A percentile compares a stretch with the other conserved stretches of the same genome.
Evolutionary conservation across 2,797 vertebrate genomes (phyloP).

Genomic region (Clarias laeviceps): DNA sequence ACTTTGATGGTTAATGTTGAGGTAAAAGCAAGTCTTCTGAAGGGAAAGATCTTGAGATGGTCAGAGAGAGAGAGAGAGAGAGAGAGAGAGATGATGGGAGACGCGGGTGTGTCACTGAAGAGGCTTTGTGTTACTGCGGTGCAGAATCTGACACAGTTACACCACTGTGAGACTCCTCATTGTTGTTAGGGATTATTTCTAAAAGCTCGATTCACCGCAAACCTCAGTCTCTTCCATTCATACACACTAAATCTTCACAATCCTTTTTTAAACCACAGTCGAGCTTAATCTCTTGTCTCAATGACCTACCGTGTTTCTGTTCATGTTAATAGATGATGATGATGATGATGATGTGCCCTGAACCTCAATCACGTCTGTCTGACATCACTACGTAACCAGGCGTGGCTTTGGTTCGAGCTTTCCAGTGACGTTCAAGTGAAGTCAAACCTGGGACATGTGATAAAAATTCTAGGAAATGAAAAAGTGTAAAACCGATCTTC

Average conservation of each 20-base stretch:
- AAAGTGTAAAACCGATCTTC: too few relatives aligned
- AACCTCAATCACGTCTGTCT: neutral
- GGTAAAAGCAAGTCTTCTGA: neutral
- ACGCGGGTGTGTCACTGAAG: neutral
- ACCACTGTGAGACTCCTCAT: neutral
- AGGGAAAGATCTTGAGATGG: neutral
- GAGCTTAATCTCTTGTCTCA: neutral
- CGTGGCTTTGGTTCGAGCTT: neutral
- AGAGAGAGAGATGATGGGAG: neutral
- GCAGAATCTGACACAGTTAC: neutral
- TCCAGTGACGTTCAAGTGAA: too few relatives aligned
- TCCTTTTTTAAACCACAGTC: neutral
- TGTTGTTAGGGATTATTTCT: neutral
- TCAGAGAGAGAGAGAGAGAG: neutral
- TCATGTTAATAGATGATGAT: neutral
- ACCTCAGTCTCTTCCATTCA: neutral
- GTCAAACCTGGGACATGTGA: too few relatives aligned
- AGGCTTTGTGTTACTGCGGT: neutral
- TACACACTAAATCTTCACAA: neutral
- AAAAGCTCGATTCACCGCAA: neutral
- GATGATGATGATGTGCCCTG: neutral
- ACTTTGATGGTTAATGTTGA: neutral
- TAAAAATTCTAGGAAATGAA: too few relatives aligned
- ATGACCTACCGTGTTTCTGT: neutral
- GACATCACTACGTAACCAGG: neutral